phyloP scores from a whole-genome alignment of 2,888 invertebrate species.

The Disparrhopalites patrizii region DNA sequence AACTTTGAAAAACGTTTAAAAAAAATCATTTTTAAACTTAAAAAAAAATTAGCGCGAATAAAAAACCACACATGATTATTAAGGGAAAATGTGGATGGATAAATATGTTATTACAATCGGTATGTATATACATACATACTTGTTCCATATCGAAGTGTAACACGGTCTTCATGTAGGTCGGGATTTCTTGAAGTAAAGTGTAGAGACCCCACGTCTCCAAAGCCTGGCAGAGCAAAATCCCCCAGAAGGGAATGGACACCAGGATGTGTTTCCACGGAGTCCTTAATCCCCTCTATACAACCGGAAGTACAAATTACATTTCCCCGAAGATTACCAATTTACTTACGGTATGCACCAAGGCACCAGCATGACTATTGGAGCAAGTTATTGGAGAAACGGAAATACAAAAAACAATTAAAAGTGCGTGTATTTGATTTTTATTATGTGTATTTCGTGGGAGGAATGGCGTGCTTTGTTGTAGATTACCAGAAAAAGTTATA shows the following conservation, averaged over 20 bases:
- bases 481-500: too few relatives aligned
- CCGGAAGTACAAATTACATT: background rate
- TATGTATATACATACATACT: too few relatives aligned
- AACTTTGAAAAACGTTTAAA: background rate
- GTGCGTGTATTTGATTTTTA: too few relatives aligned
- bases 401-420: too few relatives aligned
- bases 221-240: conserved; percentile 65
- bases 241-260: conserved; percentile 74
- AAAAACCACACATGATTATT: background rate
- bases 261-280: conserved; percentile 66
- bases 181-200: conserved; percentile 74
- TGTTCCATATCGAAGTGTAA: conserved; percentile 66
- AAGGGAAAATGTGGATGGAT: background rate
- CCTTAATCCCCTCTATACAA: conserved; percentile 23
- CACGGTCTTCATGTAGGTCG: conserved; percentile 78
- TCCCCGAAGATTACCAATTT: background rate
- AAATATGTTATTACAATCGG: background rate
- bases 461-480: too few relatives aligned
- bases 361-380: too few relatives aligned
- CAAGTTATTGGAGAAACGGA: too few relatives aligned
- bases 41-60: background rate
- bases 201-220: conserved; percentile 75
- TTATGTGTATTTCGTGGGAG: too few relatives aligned
- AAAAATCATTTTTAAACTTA: background rate
- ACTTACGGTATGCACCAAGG: too few relatives aligned